phyloP scores from a whole-genome alignment of 1,140 invertebrate species.

The Drosophila bifasciata region DNA sequence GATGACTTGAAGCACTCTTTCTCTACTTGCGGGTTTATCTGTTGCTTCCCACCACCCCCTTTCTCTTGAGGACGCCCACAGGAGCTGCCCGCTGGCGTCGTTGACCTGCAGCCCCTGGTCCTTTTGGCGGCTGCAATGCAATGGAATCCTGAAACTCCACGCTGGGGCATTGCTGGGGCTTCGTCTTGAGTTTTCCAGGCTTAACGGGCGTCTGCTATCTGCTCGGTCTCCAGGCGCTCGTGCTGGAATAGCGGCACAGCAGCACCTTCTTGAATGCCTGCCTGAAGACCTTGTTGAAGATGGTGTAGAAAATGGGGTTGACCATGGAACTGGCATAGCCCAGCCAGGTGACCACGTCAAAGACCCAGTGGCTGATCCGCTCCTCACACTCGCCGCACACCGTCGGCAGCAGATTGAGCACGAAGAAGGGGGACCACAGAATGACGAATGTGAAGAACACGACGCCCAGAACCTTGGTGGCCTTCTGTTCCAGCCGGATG shows the following conservation, averaged over 20 bases:
- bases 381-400: conserved; percentile 91
- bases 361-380: conserved; percentile 90
- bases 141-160: conserved; percentile 65
- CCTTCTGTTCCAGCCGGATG: conserved; percentile 94
- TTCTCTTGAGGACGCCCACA: conserved; percentile 41
- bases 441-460: conserved; percentile 97
- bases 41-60: conserved; percentile 27
- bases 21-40: conserved; percentile 28
- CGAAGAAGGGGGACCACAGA: conserved; percentile 97
- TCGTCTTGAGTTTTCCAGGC: conserved; percentile 55
- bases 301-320: conserved; percentile 97
- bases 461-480: conserved; percentile 96
- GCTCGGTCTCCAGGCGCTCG: conserved; percentile 85
- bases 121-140: neutral
- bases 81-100: conserved; percentile 6
- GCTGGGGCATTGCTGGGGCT: conserved; percentile 61
- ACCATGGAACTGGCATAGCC: conserved; percentile 97
- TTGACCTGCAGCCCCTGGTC: conserved; percentile 2
- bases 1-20: neutral
- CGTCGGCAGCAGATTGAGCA: conserved; percentile 92
- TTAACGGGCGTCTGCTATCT: conserved; percentile 79
- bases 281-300: conserved; percentile 96
- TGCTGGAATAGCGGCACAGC: conserved; percentile 89
- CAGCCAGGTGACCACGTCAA: conserved; percentile 94
- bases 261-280: conserved; percentile 95